Evolutionary conservation across 2,888 invertebrate genomes (phyloP), one percentile per base, ranked within the genome.

Genomic region (Drosophila setosimentum): DNA sequence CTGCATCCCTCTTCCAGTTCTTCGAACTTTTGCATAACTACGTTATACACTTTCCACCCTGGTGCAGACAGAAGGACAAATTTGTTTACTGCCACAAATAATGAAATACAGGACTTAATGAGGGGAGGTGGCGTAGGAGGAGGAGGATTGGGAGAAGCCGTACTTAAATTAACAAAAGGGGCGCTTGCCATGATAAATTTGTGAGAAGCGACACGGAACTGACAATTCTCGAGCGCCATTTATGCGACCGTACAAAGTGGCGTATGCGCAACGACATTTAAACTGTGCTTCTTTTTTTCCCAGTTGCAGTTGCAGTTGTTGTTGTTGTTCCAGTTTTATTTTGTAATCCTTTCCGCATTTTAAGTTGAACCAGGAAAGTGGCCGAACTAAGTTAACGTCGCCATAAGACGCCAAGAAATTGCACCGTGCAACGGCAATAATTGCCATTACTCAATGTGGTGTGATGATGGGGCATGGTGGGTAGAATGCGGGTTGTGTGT

Each of bases 301-400:
- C 4, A 2, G 40, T 55, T 40, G 11, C 45, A 54, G 27, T 8
- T 18, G 21, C n/a, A 42, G 45, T 24, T 27, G 33, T n/a, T 54
- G 21, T 11, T 29, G 29, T 29, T 33, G 50, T 32, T 48, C 21
- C 50, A 35, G 30, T 45, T 21, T 45, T 45, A 24, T 16, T 24
- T 45, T 16, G 8, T 42, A 18, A 59, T 24, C 68, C 82, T 85
- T n/a, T n/a, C n/a, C n/a, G n/a, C 87, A 85, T 87, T 87, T 89
- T 73, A 68, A 76, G 89, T 80, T 89, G 85, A 87, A 85, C 89
- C 89, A 82, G 61, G 82, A 82, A 87, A 68, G 77, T 64, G 73
- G 65, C 62, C 58, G 73, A 75, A 71, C 72, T 73, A 76, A 82
- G 73, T 68, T 75, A 81, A 83, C 73, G 79, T 78, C 68, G 71